Evolutionary conservation across 2,113 vertebrate species (phyloP).

Genomic region (Microcebus tavaratra): DNA sequence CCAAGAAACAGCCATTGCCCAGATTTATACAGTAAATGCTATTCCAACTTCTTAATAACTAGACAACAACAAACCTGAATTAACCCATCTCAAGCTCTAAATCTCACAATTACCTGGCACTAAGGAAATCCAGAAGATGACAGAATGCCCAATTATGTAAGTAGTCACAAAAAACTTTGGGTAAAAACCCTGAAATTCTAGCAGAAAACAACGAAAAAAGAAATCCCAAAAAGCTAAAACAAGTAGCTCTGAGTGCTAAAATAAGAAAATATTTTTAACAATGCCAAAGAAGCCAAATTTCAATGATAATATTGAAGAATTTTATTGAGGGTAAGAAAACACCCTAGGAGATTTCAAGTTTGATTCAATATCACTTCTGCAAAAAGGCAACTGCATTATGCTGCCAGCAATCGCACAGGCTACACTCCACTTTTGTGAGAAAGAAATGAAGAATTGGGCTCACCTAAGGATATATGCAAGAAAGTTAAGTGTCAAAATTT

Average conservation of each 20-base stretch:
- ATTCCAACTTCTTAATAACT: neutral
- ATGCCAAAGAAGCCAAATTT: neutral
- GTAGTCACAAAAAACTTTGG: neutral
- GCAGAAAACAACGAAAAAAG: neutral
- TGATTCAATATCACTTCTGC: neutral
- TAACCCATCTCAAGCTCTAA: conserved; percentile 24
- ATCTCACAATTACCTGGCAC: neutral
- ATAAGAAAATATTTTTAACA: neutral
- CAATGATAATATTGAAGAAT: conserved; percentile 24
- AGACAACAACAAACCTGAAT: neutral
- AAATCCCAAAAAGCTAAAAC: neutral
- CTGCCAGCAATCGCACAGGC: neutral
- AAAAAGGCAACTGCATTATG: neutral
- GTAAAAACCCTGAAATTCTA: conserved; percentile 1
- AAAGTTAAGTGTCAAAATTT: neutral
- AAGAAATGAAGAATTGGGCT: neutral
- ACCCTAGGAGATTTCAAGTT: neutral
- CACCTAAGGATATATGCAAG: neutral
- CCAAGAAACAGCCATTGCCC: neutral
- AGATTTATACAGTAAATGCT: neutral
- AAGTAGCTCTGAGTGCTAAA: conserved; percentile 6
- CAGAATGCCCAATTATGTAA: neutral
- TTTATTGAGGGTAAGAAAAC: conserved; percentile 11
- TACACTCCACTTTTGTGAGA: neutral
- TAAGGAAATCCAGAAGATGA: conserved; percentile 26